A percentile compares a stretch with the other conserved stretches of the same genome.
Evolutionary conservation across 1,140 invertebrate species (phyloP).

Genomic region (Trinorchestia longiramus): DNA sequence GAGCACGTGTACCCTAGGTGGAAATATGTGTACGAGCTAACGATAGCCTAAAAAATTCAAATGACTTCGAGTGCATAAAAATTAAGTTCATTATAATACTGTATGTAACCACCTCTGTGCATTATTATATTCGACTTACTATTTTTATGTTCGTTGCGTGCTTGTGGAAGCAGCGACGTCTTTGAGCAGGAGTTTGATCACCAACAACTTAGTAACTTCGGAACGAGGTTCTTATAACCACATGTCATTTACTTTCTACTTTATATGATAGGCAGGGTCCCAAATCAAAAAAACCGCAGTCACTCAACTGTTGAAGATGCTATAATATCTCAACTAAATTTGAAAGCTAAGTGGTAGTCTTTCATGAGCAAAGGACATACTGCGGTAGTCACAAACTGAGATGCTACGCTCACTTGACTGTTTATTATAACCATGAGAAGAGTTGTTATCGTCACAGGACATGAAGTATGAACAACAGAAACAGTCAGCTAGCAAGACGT

Average conservation of each 20-base stretch:
- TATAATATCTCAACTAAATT: neutral
- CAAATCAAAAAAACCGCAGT: slow-evolving; percentile 8
- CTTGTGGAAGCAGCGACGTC: neutral
- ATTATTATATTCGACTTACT: too few relatives aligned
- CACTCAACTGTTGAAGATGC: neutral
- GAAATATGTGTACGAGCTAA: too few relatives aligned
- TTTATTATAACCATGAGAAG: neutral
- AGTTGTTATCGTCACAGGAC: neutral
- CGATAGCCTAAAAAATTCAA: too few relatives aligned
- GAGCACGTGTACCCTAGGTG: too few relatives aligned
- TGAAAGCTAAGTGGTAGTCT: neutral
- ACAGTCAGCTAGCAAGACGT: neutral
- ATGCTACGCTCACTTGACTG: neutral
- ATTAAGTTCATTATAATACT: too few relatives aligned
- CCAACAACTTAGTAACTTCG: neutral
- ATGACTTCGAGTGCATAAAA: too few relatives aligned
- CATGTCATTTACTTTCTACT: neutral
- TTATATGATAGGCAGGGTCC: neutral
- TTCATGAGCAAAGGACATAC: neutral
- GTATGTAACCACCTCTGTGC: too few relatives aligned
- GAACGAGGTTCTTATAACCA: neutral
- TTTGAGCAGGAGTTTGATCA: neutral
- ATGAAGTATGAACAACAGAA: neutral
- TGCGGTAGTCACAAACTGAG: neutral
- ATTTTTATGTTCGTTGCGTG: neutral